Conservation (phyloP, 1,140 invertebrate genomes). For the Oncopodura yosiiana region DNA sequence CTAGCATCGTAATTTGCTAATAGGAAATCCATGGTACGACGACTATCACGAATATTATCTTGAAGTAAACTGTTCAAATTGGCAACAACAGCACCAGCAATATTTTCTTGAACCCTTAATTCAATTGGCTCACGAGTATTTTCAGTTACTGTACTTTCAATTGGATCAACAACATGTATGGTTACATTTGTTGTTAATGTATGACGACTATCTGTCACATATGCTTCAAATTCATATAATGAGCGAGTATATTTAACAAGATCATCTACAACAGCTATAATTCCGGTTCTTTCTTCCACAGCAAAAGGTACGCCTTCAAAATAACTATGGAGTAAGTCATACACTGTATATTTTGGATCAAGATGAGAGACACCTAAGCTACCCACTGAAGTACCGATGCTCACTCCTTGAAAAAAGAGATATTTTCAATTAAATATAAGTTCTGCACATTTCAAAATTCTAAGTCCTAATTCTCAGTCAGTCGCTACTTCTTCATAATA, state of each 20-base stretch:
- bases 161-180: constrained; percentile 66
- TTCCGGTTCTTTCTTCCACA: constrained; percentile 76
- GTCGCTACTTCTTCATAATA: too few relatives aligned
- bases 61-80: constrained; percentile 45
- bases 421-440: not conserved
- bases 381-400: not conserved
- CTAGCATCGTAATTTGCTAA: constrained; percentile 68
- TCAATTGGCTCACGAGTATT: constrained; percentile 53
- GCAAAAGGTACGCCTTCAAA: constrained; percentile 78
- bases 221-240: constrained; percentile 68
- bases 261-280: constrained; percentile 70
- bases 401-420: not conserved
- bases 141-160: constrained; percentile 60
- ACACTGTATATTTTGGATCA: constrained; percentile 55
- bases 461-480: constrained; percentile 67
- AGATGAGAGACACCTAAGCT: constrained; percentile 51
- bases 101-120: constrained; percentile 68
- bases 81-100: constrained; percentile 59
- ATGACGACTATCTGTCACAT: constrained; percentile 58
- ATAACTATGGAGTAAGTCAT: constrained; percentile 69
- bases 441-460: constrained; percentile 65
- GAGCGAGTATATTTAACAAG: constrained; percentile 56
- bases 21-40: constrained; percentile 49
- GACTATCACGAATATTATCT: constrained; percentile 10
- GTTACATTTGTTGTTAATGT: constrained; percentile 68